Conservation (phyloP, 2,797 vertebrate species). For the Acipenser oxyrinchus region DNA sequence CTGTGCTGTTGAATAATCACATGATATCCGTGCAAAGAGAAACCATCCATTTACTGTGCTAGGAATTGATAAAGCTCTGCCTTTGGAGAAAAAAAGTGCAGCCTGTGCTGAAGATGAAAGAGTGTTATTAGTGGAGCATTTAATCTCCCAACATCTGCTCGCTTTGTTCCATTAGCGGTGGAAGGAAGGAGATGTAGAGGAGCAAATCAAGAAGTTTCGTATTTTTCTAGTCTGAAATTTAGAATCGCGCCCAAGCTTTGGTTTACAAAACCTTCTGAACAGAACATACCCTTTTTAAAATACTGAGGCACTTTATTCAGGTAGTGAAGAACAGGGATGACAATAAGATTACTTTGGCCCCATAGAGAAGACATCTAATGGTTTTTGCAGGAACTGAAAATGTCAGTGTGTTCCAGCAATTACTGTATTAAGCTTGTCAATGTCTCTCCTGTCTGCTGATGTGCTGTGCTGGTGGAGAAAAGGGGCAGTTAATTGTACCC, state of each 20-base stretch:
- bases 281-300: too few relatives aligned
- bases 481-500: conserved; percentile 14
- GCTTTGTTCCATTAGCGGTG: background rate
- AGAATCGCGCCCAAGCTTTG: too few relatives aligned
- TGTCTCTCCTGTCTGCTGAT: conserved; percentile 25
- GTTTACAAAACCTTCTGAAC: too few relatives aligned
- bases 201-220: background rate
- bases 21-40: background rate
- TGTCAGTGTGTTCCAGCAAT: conserved; percentile 38
- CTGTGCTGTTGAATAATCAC: too few relatives aligned
- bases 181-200: background rate
- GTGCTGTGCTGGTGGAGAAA: conserved; percentile 21
- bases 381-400: conserved; percentile 37
- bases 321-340: conserved; percentile 11
- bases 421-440: conserved; percentile 30
- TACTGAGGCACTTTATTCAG: too few relatives aligned
- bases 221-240: too few relatives aligned
- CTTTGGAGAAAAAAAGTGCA: background rate
- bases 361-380: conserved; percentile 35
- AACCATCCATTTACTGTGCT: background rate
- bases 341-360: conserved; percentile 30
- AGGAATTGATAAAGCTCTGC: background rate
- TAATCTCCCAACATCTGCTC: conserved; percentile 1
- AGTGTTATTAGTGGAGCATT: background rate
- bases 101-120: background rate